These are phyloP conservation scores for Mus spretus DNA, from an alignment of 2,797 vertebrate species.

Conservation along the genomic window DNA sequence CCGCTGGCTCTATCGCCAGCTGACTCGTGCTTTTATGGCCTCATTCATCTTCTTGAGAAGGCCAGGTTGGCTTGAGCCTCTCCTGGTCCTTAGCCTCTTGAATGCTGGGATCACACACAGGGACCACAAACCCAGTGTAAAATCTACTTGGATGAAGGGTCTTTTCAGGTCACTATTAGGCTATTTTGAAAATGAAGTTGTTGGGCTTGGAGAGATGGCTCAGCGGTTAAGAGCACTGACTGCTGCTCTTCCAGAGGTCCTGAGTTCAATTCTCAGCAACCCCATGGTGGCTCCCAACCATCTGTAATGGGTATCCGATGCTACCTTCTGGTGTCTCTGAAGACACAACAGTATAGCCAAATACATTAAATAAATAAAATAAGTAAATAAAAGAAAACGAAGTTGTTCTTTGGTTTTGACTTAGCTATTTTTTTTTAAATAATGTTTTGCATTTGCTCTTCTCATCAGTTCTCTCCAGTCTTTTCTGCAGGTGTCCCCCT, in stretches of 20 bases:
- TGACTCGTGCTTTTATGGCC: background rate
- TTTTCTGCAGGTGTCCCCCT: background rate
- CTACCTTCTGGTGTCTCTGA: no score
- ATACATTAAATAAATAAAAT: no score
- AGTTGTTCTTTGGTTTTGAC: background rate
- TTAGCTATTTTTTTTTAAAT: background rate
- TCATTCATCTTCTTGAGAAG: background rate
- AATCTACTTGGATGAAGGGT: background rate
- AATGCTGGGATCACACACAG: background rate
- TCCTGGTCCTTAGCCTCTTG: no score
- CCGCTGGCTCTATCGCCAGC: background rate
- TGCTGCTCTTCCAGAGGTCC: no score
- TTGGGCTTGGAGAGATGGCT: background rate
- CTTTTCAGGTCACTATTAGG: background rate
- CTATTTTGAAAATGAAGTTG: background rate
- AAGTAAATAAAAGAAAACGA: background rate
- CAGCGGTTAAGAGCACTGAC: no score
- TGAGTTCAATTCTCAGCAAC: no score
- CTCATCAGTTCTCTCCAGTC: background rate
- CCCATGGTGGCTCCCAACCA: no score
- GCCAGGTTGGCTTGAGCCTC: background rate
- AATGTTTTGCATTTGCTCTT: background rate
- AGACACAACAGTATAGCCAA: no score
- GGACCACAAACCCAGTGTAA: background rate
- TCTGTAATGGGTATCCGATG: no score